Evolutionary conservation across 2,888 invertebrate species (phyloP).

Genomic region (Xanthia icteritia): DNA sequence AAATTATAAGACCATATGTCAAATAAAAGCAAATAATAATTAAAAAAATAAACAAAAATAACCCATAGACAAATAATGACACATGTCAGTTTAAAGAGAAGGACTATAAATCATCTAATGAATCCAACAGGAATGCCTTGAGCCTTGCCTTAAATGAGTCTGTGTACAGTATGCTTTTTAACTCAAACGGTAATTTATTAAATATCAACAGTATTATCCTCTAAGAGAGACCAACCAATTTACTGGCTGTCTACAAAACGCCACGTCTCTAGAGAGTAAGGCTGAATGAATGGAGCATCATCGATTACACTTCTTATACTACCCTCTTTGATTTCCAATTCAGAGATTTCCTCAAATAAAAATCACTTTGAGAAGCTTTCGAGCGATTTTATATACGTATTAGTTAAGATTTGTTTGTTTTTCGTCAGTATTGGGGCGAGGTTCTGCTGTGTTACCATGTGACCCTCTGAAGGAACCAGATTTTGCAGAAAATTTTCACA

Average conservation of each 20-base stretch:
- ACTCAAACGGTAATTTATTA: no score
- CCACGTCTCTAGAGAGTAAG: slow-evolving; percentile 10
- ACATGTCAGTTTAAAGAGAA: no score
- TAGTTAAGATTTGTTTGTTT: slow-evolving; percentile 7
- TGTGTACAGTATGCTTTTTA: no score
- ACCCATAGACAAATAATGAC: no score
- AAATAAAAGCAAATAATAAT: no score
- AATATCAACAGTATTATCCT: slow-evolving; percentile 15
- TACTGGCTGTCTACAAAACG: slow-evolving; percentile 31
- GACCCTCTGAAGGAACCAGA: neutral
- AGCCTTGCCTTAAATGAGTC: no score
- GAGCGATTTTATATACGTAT: neutral
- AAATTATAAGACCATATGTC: no score
- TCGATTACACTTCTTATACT: slow-evolving; percentile 29
- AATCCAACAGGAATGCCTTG: no score
- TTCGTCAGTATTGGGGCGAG: neutral
- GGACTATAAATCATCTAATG: no score
- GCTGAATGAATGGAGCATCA: slow-evolving; percentile 22
- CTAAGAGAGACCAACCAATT: slow-evolving; percentile 42
- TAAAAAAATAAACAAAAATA: no score
- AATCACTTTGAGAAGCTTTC: slow-evolving; percentile 59
- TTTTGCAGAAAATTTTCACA: neutral
- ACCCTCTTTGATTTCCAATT: slow-evolving; percentile 35
- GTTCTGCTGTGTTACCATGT: neutral
- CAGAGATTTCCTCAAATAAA: slow-evolving; percentile 30